These are phyloP conservation scores for Cistogaster globosa DNA, from an alignment of 2,888 invertebrate species.

Conservation along the genomic window DNA sequence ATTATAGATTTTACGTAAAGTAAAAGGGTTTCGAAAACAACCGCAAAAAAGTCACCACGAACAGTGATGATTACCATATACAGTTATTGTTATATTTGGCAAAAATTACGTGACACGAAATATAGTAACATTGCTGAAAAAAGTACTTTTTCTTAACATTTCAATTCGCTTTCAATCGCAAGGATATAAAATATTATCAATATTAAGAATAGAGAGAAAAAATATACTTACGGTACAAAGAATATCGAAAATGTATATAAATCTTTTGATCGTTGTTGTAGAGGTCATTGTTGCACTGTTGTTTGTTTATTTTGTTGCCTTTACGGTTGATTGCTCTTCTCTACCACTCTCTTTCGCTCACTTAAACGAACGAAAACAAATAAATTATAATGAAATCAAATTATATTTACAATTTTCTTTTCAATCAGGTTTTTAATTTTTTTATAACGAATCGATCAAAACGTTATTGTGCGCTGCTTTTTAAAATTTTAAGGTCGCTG, in stretches of 20 bases:
- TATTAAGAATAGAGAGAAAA: neutral
- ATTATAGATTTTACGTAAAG: too few species aligned
- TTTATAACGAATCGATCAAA: neutral
- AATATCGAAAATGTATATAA: slow-evolving; percentile 76
- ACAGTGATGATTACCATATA: too few species aligned
- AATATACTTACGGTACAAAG: slow-evolving; percentile 77
- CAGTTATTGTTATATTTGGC: too few species aligned
- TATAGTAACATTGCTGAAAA: too few species aligned
- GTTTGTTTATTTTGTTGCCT: slow-evolving; percentile 6
- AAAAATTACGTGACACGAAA: too few species aligned
- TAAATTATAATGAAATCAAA: slow-evolving; percentile 18
- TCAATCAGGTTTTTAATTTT: neutral
- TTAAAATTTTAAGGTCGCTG: slow-evolving; percentile 12
- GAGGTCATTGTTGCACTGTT: slow-evolving; percentile 74
- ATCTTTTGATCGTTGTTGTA: slow-evolving; percentile 76
- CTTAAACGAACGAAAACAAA: slow-evolving; percentile 19
- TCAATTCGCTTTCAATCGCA: too few species aligned
- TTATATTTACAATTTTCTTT: neutral
- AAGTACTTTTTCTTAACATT: too few species aligned
- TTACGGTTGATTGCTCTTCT: slow-evolving; percentile 11
- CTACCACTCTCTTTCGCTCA: slow-evolving; percentile 8
- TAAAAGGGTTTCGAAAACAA: too few species aligned
- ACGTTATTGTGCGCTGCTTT: too few species aligned
- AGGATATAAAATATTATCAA: too few species aligned
- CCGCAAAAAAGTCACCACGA: too few species aligned